Evolutionary conservation across 2,888 invertebrate genomes (phyloP), one percentile per base, ranked within the genome.

Genomic region (Mystacides longicornis): DNA sequence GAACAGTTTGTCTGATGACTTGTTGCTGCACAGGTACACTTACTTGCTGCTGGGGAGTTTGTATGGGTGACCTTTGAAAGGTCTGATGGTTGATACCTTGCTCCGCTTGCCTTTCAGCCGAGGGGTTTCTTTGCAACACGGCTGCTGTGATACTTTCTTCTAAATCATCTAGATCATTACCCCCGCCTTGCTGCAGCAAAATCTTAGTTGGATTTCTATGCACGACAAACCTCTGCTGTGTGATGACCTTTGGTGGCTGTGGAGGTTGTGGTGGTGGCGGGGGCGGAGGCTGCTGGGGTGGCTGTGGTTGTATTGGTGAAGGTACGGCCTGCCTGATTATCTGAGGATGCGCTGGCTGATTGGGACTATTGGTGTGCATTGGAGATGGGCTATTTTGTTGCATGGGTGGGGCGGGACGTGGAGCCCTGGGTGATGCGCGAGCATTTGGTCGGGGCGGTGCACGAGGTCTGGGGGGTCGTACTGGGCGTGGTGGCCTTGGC

Each of bases 61-160:
- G 52, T n/a, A 50, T 50, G n/a, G 45, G 55, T 23, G 49, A 49
- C 19, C 50, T 46, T 19, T 50, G 53, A 27, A 53, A 54, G 42
- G 23, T 50, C 27, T 53, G 57, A 16, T 43, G 47, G 18, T 43
- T 49, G 18, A 53, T 54, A 9, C 49, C 23, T n/a, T 48, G 42
- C 9, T 45, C 18, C 1, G 52, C 21, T 47, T 43, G 51, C 43
- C 52, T 57, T 50, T 57, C 55, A 2, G 55, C 49, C n/a, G 43
- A 48, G 11, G 61, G 56, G 23, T 60, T 53, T 52, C 62, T 63
- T 14, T 59, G 71, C 16, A 78, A 67, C 59, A 77, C 75, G 2
- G 78, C 78, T 2, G 78, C 78, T 7, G 76, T 74, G 57, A 78
- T 78, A 61, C 78, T 78, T 42, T 78, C 77, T 64, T 78, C 78